Evolutionary conservation across 2,888 invertebrate genomes (phyloP).

Genomic region (Cheilosia vernalis): DNA sequence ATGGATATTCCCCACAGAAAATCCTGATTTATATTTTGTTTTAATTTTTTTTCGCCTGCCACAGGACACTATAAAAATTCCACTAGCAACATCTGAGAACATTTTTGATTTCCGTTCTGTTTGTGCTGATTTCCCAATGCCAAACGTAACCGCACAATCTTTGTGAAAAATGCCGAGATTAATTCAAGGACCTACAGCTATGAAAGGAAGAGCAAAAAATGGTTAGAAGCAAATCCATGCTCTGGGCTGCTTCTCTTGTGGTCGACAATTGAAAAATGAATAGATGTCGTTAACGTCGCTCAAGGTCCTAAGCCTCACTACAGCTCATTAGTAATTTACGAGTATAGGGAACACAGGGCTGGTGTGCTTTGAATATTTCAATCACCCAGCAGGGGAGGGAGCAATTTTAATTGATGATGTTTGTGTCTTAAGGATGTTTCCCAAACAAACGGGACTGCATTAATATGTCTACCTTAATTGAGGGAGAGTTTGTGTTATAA

Average conservation of each 20-base stretch:
- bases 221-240: slow-evolving; percentile 30
- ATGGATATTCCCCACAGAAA: slow-evolving; percentile 9
- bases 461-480: background rate
- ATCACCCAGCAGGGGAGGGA: background rate
- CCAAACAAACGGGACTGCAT: background rate
- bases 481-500: background rate
- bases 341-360: background rate
- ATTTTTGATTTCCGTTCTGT: background rate
- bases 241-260: background rate
- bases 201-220: background rate
- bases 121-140: slow-evolving; percentile 3
- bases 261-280: slow-evolving; percentile 36
- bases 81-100: background rate
- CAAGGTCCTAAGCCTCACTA: slow-evolving; percentile 15
- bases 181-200: slow-evolving; percentile 31
- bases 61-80: slow-evolving; percentile 11
- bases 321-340: slow-evolving; percentile 61
- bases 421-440: background rate
- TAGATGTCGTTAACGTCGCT: slow-evolving; percentile 43
- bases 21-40: slow-evolving; percentile 51
- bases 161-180: background rate
- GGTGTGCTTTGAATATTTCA: slow-evolving; percentile 58
- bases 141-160: slow-evolving; percentile 32
- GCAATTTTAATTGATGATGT: background rate
- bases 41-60: background rate